A percentile compares a stretch with the other conserved stretches of the same genome.
These are phyloP conservation scores for Peromyscus leucopus DNA, from an alignment of 2,113 vertebrate genomes.

Conservation along the genomic window DNA sequence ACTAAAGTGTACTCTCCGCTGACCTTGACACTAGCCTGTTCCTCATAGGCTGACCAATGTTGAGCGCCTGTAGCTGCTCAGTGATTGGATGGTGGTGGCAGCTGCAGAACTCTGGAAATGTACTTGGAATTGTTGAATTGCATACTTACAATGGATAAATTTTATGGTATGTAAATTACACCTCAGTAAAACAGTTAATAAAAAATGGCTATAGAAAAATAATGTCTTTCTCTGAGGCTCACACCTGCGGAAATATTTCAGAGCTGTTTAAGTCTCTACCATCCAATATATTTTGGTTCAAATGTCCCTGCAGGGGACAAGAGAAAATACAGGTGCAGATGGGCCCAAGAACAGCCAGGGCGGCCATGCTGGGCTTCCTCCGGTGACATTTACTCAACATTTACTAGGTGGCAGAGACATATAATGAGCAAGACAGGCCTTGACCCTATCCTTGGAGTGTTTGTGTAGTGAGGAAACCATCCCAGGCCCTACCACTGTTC, in stretches of 20 bases:
- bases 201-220: neutral
- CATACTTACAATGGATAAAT: neutral
- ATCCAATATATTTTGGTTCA: neutral
- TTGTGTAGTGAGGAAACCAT: neutral
- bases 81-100: neutral
- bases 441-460: neutral
- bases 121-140: neutral
- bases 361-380: neutral
- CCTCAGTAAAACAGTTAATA: neutral
- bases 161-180: constrained; percentile 21
- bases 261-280: neutral
- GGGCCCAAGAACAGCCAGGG: neutral
- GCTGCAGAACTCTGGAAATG: neutral
- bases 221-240: neutral
- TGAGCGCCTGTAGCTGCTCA: neutral
- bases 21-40: neutral
- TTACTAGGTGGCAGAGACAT: neutral
- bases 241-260: neutral
- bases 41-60: neutral
- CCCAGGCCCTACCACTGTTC: rapidly evolving
- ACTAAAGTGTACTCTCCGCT: neutral
- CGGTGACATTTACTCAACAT: neutral
- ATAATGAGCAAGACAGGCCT: neutral
- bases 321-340: neutral
- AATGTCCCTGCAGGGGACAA: neutral